A percentile compares a stretch with the other conserved stretches of the same genome.
These are phyloP conservation scores for Galeruca laticollis DNA, from an alignment of 2,888 invertebrate species.

Conservation along the genomic window DNA sequence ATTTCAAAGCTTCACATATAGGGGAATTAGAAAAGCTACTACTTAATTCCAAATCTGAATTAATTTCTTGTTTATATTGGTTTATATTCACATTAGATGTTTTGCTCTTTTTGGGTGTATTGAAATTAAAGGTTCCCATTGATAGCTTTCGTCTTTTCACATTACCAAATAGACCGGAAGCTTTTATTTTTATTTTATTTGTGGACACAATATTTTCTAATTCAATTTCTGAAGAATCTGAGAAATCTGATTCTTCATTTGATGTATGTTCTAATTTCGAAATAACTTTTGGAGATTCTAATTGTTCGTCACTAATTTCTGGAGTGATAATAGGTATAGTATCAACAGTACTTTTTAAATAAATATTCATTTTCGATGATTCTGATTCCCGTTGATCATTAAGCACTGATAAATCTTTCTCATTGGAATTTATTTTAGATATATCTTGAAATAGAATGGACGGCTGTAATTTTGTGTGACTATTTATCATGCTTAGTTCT, in stretches of 20 bases:
- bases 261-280: neutral
- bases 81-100: neutral
- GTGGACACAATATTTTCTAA: neutral
- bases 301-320: neutral
- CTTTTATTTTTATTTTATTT: neutral
- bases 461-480: constrained; percentile 12
- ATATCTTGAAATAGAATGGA: constrained; percentile 2
- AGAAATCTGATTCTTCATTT: neutral
- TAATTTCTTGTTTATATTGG: neutral
- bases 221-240: constrained; percentile 1
- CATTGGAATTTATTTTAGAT: neutral
- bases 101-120: neutral
- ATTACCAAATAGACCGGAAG: neutral
- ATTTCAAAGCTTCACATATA: constrained; percentile 56
- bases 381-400: neutral
- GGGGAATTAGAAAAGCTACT: constrained; percentile 11
- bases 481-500: constrained; percentile 7
- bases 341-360: neutral
- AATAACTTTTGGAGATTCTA: too few species aligned
- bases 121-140: neutral
- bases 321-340: neutral
- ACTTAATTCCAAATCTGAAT: neutral
- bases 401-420: neutral
- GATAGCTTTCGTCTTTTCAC: neutral
- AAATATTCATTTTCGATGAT: constrained; percentile 5